These are phyloP conservation scores for Hemicentrotus pulcherrimus DNA, from an alignment of 35 echinoderm and acorn worm genomes.

Conservation along the genomic window DNA sequence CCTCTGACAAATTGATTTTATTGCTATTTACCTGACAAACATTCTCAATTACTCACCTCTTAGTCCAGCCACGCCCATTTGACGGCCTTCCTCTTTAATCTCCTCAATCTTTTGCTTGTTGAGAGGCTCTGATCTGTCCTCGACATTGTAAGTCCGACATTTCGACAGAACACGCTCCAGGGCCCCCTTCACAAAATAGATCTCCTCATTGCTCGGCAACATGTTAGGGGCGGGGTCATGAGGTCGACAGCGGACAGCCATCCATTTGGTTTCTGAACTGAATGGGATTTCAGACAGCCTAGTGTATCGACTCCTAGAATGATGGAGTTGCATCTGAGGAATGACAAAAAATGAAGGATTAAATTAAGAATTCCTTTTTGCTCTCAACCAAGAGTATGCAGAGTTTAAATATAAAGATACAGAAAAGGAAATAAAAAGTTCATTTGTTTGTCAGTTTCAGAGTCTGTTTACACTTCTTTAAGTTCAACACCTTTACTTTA, in stretches of 20 bases:
- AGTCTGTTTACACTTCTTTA: too few species aligned
- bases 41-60: slow-evolving; percentile 68
- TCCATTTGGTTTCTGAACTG: slow-evolving; percentile 89
- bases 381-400: too few species aligned
- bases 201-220: slow-evolving; percentile 47
- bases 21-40: neutral
- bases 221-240: slow-evolving; percentile 22
- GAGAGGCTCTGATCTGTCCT: slow-evolving; percentile 56
- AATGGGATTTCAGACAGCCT: slow-evolving; percentile 75
- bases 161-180: slow-evolving; percentile 74
- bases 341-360: too few species aligned
- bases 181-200: slow-evolving; percentile 87
- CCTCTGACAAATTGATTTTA: neutral
- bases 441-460: too few species aligned
- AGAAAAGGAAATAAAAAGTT: too few species aligned
- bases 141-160: slow-evolving; percentile 72
- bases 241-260: slow-evolving; percentile 70
- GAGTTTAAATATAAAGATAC: too few species aligned
- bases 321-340: slow-evolving; percentile 71
- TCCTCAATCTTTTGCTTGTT: slow-evolving; percentile 51
- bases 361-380: too few species aligned
- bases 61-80: slow-evolving; percentile 72
- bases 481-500: too few species aligned
- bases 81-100: slow-evolving; percentile 57
- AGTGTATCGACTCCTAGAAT: slow-evolving; percentile 71